Evolutionary conservation across 2,113 vertebrate genomes (phyloP).

Genomic region (Pterocles orientalis): DNA sequence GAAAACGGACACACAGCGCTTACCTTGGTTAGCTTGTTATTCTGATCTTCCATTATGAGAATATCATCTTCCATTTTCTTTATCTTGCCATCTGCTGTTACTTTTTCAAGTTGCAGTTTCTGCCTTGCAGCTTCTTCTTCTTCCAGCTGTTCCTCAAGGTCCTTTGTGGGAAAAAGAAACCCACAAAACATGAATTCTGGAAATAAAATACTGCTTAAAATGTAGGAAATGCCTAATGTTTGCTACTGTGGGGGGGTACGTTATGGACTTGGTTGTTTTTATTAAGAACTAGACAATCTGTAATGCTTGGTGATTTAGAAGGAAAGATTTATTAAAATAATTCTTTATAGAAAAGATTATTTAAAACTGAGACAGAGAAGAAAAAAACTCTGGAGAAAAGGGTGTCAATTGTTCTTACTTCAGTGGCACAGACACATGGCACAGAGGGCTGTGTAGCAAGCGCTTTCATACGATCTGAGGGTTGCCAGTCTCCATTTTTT

Average conservation of each 20-base stretch:
- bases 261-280: neutral
- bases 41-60: conserved; percentile 91
- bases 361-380: neutral
- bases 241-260: neutral
- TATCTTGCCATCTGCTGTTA: conserved; percentile 86
- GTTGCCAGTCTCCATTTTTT: neutral
- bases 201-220: neutral
- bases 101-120: conserved; percentile 92
- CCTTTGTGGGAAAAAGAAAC: conserved; percentile 64
- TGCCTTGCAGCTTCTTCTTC: conserved; percentile 88
- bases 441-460: neutral
- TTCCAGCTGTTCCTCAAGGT: conserved; percentile 87
- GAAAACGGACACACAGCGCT: neutral
- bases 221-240: neutral
- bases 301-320: neutral
- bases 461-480: neutral
- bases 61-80: conserved; percentile 95
- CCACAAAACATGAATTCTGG: neutral
- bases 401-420: neutral
- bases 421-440: neutral
- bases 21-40: conserved; percentile 90
- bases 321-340: neutral
- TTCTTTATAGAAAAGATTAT: neutral
- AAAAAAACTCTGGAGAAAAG: neutral
- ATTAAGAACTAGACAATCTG: neutral